These are phyloP conservation scores for Perca flavescens DNA, from an alignment of 2,113 vertebrate species.

Conservation along the genomic window DNA sequence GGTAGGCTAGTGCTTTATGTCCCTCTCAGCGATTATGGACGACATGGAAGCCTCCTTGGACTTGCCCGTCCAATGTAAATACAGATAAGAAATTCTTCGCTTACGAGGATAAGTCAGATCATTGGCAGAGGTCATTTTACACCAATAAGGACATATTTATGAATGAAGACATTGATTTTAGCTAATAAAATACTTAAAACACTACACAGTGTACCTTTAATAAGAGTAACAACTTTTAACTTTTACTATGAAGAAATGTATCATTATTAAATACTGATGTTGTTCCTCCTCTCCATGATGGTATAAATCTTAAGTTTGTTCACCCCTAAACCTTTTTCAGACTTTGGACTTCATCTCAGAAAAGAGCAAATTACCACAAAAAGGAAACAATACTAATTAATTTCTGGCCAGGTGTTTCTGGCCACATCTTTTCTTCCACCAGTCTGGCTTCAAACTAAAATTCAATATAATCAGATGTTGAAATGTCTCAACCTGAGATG, in stretches of 20 bases:
- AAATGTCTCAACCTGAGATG: constrained; percentile 44
- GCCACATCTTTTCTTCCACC: neutral
- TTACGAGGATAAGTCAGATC: too few relatives aligned
- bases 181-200: too few relatives aligned
- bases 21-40: too few relatives aligned
- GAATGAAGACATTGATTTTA: too few relatives aligned
- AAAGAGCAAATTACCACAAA: neutral
- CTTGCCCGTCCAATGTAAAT: too few relatives aligned
- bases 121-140: too few relatives aligned
- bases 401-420: neutral
- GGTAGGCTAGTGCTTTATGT: too few relatives aligned
- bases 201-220: neutral
- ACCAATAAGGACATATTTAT: too few relatives aligned
- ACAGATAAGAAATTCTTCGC: too few relatives aligned
- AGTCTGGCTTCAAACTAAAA: constrained; percentile 17
- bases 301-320: neutral
- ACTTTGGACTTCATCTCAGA: neutral
- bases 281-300: neutral
- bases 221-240: neutral
- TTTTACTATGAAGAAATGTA: neutral
- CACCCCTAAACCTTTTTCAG: neutral
- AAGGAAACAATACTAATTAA: neutral
- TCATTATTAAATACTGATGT: neutral
- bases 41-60: too few relatives aligned
- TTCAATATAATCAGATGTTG: constrained; percentile 38